Evolutionary conservation across 1,140 invertebrate species (phyloP).

Genomic region (Cydia pomonella): DNA sequence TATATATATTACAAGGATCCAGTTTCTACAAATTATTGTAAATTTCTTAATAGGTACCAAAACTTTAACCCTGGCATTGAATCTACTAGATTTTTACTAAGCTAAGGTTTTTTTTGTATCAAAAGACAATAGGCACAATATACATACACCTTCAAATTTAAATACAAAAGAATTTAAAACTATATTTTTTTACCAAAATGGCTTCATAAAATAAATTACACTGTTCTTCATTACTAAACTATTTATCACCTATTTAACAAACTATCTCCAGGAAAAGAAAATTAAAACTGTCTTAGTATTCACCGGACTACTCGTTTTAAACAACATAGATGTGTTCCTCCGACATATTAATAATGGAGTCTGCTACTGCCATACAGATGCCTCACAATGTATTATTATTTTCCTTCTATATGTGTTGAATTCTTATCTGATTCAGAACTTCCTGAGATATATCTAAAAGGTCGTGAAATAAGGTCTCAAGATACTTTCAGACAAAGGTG

Average conservation of each 20-base stretch:
- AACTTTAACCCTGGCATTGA: too few species aligned
- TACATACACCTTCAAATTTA: too few species aligned
- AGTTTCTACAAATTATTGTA: too few species aligned
- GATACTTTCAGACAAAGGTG: background rate
- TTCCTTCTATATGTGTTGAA: background rate
- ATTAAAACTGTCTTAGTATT: background rate
- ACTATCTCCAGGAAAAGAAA: background rate
- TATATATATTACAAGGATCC: too few species aligned
- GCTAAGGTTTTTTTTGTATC: too few species aligned
- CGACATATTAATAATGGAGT: background rate
- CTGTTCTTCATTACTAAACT: background rate
- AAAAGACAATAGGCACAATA: too few species aligned
- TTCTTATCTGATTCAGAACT: slow-evolving; percentile 3
- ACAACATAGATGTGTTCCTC: background rate
- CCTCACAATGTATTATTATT: background rate
- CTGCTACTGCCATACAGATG: background rate
- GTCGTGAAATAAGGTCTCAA: background rate
- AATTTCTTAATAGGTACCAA: too few species aligned
- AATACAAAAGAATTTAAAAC: too few species aligned
- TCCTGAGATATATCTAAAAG: slow-evolving; percentile 7
- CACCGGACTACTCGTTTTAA: background rate
- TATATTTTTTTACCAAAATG: too few species aligned
- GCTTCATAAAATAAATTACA: too few species aligned
- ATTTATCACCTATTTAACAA: background rate
- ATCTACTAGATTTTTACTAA: too few species aligned